Percentiles rank a stretch among this genome's conserved stretches.
Evolutionary conservation across 2,888 invertebrate species (phyloP).

Genomic region (Dendrolimus pini): DNA sequence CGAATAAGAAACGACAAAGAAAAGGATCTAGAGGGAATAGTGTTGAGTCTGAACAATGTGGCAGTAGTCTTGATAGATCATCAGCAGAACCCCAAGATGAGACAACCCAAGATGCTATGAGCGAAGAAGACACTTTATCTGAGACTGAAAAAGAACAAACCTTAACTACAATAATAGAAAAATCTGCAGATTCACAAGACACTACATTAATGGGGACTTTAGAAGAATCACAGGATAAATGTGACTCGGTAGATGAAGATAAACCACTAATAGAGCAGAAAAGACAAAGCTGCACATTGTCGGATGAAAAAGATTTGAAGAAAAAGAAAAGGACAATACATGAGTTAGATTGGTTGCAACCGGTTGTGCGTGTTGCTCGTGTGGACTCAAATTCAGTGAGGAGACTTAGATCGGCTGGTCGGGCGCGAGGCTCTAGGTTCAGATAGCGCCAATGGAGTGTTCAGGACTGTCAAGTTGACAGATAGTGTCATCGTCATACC

Average conservation of each 20-base stretch:
- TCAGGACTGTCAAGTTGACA: constrained; percentile 6
- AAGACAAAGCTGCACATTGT: constrained; percentile 20
- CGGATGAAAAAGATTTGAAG: constrained; percentile 41
- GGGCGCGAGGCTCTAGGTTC: constrained; percentile 19
- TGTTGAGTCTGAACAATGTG: constrained; percentile 35
- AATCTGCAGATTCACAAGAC: constrained; percentile 3
- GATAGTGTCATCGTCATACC: constrained; percentile 1
- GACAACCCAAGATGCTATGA: constrained; percentile 42
- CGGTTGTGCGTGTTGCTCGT: constrained; percentile 81
- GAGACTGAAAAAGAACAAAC: constrained; percentile 35
- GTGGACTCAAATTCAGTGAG: constrained; percentile 64
- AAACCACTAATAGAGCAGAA: constrained; percentile 11
- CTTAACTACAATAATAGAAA: constrained; percentile 21
- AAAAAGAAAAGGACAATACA: constrained; percentile 46
- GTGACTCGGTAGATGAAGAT: constrained; percentile 28
- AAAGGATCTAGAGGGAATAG: constrained; percentile 47
- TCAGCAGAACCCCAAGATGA: constrained; percentile 49
- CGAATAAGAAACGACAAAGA: constrained; percentile 71
- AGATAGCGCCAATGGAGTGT: constrained; percentile 32
- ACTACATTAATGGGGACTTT: constrained; percentile 8
- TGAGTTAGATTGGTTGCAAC: constrained; percentile 72
- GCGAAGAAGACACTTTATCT: constrained; percentile 45
- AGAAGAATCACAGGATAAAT: constrained; percentile 23
- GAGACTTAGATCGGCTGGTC: constrained; percentile 48
- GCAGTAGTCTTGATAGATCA: constrained; percentile 46